Evolutionary conservation across 2,888 invertebrate species (phyloP).

Genomic region (Heteropelma amictum): DNA sequence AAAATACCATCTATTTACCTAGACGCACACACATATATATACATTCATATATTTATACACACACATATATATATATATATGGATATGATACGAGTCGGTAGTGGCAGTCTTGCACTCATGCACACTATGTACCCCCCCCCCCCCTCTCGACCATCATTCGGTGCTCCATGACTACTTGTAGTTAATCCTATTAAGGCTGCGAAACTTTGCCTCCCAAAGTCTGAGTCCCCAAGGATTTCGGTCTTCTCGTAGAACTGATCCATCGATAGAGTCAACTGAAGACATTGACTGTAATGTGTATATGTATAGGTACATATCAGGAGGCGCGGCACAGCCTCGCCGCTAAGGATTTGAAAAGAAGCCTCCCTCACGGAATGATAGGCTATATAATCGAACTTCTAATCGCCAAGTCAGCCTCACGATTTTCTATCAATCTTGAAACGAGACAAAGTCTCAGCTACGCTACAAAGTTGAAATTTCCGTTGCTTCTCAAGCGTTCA

Average conservation of each 20-base stretch:
- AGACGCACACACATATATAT: not conserved
- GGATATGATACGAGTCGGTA: not conserved
- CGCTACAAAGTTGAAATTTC: too few species aligned
- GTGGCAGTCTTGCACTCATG: not conserved
- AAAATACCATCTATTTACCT: not conserved
- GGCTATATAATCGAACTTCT: too few species aligned
- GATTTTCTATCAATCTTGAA: too few species aligned
- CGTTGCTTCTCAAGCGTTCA: too few species aligned
- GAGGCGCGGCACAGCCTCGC: too few species aligned
- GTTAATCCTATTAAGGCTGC: not conserved
- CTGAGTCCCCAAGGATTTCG: not conserved
- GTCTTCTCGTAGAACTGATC: not conserved
- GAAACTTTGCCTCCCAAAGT: not conserved
- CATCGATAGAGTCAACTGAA: not conserved
- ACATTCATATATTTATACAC: slow-evolving; percentile 6
- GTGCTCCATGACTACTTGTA: not conserved
- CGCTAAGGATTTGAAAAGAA: too few species aligned
- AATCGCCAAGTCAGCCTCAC: too few species aligned
- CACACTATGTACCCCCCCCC: not conserved
- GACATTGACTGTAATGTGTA: not conserved
- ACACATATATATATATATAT: not conserved
- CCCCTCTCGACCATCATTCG: too few species aligned
- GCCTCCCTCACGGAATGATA: too few species aligned
- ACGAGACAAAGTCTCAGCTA: too few species aligned
- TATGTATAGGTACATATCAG: not conserved